Evolutionary conservation across 2,888 invertebrate species (phyloP), one percentile per base, ranked within the genome.

Genomic region (Hydrotaea cyrtoneurina): DNA sequence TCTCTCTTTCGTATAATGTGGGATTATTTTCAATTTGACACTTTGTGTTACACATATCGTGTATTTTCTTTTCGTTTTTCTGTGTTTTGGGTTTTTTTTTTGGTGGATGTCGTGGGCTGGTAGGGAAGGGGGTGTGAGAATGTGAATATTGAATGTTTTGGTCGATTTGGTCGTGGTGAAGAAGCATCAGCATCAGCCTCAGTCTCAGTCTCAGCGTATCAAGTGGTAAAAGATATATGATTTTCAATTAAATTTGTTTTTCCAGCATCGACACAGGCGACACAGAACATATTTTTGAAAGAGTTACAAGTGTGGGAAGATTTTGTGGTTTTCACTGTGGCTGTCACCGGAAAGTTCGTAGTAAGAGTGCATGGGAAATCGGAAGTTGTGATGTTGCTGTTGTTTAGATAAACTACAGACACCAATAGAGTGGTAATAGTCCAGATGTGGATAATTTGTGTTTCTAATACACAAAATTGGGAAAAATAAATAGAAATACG

Each of bases 281-380:
- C 69, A 69, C 46, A 69, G 43, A 46, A 11, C 39, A 69, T 46
- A 17, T 77, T 82, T n/a, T 57, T 50, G 64, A 82, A 85, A 85
- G 79, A 79, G 85, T 79, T 85, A 82, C 79, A 85, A 82, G 85
- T 82, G 85, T 85, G 85, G 85, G 85, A 85, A 85, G 82, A 85
- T 85, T 82, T 73, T 84, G 78, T 75, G 74, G 80, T 43, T 76
- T 59, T 55, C 11, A 21, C 66, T 31, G 62, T 11, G 15, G 53
- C 23, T 78, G 46, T 36, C 53, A 50, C 26, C 19, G 19, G 59
- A 43, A 11, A 69, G 46, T 43, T 13, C 26, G 23, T 23, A 31
- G 26, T 21, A 53, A 53, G 50, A 75, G 72, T 53, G 39, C 8
- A n/a, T 23, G 23, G 55, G 7, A 73, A 73, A 39, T 39, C 72